Evolutionary conservation across 1,140 invertebrate genomes (phyloP), one percentile per base, ranked within the genome.

Genomic region (Sminthurinus signatus): DNA sequence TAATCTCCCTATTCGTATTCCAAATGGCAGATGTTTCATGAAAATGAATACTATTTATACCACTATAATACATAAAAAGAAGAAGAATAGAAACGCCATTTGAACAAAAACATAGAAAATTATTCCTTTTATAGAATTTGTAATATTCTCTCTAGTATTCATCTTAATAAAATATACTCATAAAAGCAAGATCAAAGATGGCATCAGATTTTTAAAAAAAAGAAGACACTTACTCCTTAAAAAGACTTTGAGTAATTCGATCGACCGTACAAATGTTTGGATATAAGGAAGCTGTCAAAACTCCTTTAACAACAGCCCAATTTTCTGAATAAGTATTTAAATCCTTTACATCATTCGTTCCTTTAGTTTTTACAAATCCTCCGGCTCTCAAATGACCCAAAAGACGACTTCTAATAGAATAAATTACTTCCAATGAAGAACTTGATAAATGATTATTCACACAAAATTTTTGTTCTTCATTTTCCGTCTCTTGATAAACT

Each of bases 231-330:
- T 56, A 32, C 43, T 32, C 28, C 29, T 48, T 19, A 51, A 32
- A 50, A 15, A 29, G 19, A 14, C 5, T 51, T 19, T 61, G 2
- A 17, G 28, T 19, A 2, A 51, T 15, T 14, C 36, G 36, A 59
- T 28, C 15, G 2, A 19, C 39, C 3, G 3, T 3, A 46, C 36
- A 43, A 27, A 96, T 76, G 73, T 93, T 91, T 0, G 93, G 93
- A 79, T 95, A 96, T 28, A 89, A 78, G 2, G 92, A 93, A 28
- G 86, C 87, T 52, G 86, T 84, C 3, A 98, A 74, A 3, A 90
- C 89, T 2, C 91, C 93, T 77, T 96, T 97, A 0, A 97, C 87
- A 15, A 95, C 82, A 17, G 88, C 84, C 92, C 93, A 96, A 76
- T 89, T 91, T 72, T 89, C 86, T 1, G 92, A 91, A 78, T 94